These are phyloP conservation scores for Genyomyrus donnyi DNA, from an alignment of 2,113 vertebrate species.

Conservation along the genomic window DNA sequence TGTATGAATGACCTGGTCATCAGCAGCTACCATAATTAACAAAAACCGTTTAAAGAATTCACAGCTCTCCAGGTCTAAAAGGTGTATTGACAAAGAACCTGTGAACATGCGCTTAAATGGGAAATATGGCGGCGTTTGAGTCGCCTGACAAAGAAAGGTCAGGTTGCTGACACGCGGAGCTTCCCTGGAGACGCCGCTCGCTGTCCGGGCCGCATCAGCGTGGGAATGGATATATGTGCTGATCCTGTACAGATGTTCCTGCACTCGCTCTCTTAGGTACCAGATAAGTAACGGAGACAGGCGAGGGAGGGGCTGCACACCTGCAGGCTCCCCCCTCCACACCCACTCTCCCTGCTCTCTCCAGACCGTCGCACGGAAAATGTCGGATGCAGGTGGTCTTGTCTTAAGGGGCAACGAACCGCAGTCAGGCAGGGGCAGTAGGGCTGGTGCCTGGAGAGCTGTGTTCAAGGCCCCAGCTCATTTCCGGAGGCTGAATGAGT, in stretches of 20 bases:
- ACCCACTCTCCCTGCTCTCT: not conserved
- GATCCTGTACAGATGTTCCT: constrained; percentile 30
- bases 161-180: not conserved
- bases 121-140: not conserved
- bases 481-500: not conserved
- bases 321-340: not conserved
- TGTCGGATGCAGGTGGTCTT: not conserved
- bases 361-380: not conserved
- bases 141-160: not conserved
- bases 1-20: not conserved
- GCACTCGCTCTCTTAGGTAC: constrained; percentile 13
- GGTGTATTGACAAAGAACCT: not conserved
- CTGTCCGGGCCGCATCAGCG: constrained; percentile 15
- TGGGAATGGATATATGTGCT: not conserved
- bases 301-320: not conserved
- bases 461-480: not conserved
- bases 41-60: not conserved
- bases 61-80: not conserved
- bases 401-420: not conserved
- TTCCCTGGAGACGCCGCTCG: not conserved
- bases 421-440: not conserved
- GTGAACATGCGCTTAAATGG: not conserved
- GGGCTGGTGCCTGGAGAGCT: not conserved
- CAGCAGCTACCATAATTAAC: not conserved
- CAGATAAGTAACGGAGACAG: not conserved